Conservation (phyloP, 2,113 vertebrate genomes). For the Axis porcinus region DNA sequence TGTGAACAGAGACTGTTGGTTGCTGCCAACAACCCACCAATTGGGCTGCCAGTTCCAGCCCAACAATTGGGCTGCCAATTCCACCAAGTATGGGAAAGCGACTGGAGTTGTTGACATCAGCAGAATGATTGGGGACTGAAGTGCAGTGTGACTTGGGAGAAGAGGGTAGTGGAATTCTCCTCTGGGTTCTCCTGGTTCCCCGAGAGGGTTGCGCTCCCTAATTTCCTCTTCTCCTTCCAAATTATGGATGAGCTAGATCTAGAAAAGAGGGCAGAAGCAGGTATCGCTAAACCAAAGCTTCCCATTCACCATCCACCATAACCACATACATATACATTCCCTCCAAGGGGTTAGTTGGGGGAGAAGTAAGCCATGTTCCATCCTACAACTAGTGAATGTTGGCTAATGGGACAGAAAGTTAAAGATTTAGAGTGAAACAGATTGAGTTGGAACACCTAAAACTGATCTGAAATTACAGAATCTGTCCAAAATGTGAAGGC, state of each 20-base stretch:
- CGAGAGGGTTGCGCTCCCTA: not conserved
- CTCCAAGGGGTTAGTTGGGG: not conserved
- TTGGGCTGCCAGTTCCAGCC: not conserved
- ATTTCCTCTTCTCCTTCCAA: not conserved
- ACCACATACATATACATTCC: not conserved
- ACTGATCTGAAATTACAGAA: not conserved
- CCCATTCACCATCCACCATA: not conserved
- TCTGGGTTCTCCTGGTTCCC: not conserved
- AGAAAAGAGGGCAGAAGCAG: not conserved
- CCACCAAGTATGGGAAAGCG: not conserved
- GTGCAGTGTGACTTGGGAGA: not conserved
- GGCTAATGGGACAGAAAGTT: not conserved
- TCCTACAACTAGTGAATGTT: not conserved
- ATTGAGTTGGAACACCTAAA: not conserved
- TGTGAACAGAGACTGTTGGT: not conserved
- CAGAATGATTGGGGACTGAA: not conserved
- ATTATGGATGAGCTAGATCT: not conserved
- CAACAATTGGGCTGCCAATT: not conserved
- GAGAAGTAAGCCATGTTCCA: fast-evolving
- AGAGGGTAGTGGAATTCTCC: not conserved
- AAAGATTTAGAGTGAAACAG: not conserved
- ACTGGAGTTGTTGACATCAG: not conserved
- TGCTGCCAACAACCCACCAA: not conserved
- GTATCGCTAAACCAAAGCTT: not conserved
- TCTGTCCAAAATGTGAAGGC: not conserved